Percentiles rank a stretch among this genome's conserved stretches.
Evolutionary conservation across 2,888 invertebrate genomes (phyloP).

Genomic region (Calliphora vomitoria): DNA sequence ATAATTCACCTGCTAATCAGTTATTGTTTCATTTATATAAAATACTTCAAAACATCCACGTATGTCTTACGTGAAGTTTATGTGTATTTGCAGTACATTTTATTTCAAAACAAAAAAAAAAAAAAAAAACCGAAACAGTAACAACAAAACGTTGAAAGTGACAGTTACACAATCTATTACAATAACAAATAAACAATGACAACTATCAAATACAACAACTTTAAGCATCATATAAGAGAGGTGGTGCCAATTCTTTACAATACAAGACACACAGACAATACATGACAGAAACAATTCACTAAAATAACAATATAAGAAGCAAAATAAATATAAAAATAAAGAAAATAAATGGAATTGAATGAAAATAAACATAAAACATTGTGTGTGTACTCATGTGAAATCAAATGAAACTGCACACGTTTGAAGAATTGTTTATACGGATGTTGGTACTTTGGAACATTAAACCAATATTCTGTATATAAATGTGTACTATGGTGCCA

Average conservation of each 20-base stretch:
- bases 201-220: constrained; percentile 57
- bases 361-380: constrained; percentile 52
- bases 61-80: too few relatives aligned
- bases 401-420: constrained; percentile 68
- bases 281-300: constrained; percentile 72
- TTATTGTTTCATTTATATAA: too few relatives aligned
- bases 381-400: constrained; percentile 66
- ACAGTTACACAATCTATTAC: constrained; percentile 65
- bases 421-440: constrained; percentile 48
- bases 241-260: constrained; percentile 55
- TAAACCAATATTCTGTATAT: constrained; percentile 54
- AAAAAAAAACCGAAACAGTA: background rate
- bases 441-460: constrained; percentile 53
- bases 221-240: constrained; percentile 15
- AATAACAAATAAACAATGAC: constrained; percentile 57
- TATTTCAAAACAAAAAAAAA: constrained; percentile 6
- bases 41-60: too few relatives aligned
- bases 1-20: too few relatives aligned
- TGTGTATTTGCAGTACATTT: background rate
- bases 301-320: constrained; percentile 47
- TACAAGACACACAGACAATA: constrained; percentile 49
- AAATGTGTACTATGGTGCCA: constrained; percentile 12
- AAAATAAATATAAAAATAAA: constrained; percentile 44
- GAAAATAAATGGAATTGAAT: constrained; percentile 48
- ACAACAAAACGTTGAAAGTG: constrained; percentile 50